A percentile compares a stretch with the other conserved stretches of the same genome.
phyloP scores from a whole-genome alignment of 53 echinoderm and acorn worm genomes.

The Paracentrotus lividus region DNA sequence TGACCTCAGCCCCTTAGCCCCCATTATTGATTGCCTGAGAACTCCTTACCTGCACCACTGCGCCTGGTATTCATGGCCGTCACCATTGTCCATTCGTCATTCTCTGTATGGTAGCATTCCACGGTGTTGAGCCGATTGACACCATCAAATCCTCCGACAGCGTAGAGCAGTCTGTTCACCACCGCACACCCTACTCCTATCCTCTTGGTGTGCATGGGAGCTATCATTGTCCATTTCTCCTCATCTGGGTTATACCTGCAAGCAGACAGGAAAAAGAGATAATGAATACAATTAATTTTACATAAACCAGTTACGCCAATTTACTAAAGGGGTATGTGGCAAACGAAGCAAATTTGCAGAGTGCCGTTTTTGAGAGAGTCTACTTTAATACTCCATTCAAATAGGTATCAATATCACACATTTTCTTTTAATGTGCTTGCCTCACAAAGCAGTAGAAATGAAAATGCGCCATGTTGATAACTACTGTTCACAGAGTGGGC shows the following conservation, averaged over 20 bases:
- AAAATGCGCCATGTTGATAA: no score
- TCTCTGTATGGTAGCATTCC: constrained; percentile 97
- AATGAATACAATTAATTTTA: background rate
- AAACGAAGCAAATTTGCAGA: no score
- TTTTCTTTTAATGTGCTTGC: no score
- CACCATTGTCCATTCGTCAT: constrained; percentile 88
- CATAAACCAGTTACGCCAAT: no score
- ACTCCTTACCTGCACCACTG: constrained; percentile 91
- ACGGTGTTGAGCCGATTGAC: constrained; percentile 84
- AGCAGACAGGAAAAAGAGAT: background rate
- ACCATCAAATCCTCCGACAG: constrained; percentile 97
- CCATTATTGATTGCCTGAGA: background rate
- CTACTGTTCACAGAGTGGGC: no score
- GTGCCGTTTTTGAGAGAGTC: no score
- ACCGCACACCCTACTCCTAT: constrained; percentile 95
- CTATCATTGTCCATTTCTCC: constrained; percentile 90
- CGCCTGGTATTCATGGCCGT: constrained; percentile 89
- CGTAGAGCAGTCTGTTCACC: constrained; percentile 94
- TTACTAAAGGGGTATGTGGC: no score
- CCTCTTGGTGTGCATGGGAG: constrained; percentile 88
- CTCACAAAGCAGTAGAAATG: no score
- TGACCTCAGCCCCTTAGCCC: background rate
- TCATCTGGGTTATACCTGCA: constrained; percentile 90
- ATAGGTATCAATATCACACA: no score
- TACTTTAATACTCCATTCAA: no score